phyloP scores from a whole-genome alignment of 1,140 invertebrate species.

The Metaphire vulgaris region DNA sequence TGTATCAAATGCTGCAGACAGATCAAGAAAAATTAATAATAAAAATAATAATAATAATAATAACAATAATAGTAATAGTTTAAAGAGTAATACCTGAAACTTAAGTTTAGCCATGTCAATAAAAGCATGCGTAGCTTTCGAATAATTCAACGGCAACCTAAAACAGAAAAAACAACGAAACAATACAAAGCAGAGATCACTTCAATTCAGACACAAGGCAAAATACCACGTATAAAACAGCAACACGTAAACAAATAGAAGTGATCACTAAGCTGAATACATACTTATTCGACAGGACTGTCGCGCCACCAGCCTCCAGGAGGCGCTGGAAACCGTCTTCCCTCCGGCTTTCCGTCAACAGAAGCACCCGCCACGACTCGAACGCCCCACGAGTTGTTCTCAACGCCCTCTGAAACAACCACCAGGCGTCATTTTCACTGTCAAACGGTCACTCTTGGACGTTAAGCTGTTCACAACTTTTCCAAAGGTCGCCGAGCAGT shows the following conservation, averaged over 20 bases:
- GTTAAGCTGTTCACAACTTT: too few relatives aligned
- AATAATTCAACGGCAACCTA: neutral
- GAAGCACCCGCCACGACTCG: slow-evolving; percentile 61
- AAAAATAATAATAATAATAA: too few relatives aligned
- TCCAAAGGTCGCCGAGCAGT: too few relatives aligned
- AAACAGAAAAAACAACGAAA: neutral
- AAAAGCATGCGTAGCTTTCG: neutral
- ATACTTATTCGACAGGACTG: slow-evolving; percentile 56
- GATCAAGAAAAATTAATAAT: too few relatives aligned
- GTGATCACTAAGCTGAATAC: too few relatives aligned
- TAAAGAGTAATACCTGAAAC: slow-evolving; percentile 7
- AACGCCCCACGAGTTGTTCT: slow-evolving; percentile 59
- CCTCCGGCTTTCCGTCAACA: slow-evolving; percentile 62
- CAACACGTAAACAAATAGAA: too few relatives aligned
- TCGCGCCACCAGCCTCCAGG: slow-evolving; percentile 65
- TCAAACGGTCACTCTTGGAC: too few relatives aligned
- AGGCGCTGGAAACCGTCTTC: slow-evolving; percentile 62
- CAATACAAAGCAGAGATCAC: neutral
- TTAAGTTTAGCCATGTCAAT: neutral
- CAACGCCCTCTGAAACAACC: too few relatives aligned
- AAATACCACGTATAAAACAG: too few relatives aligned
- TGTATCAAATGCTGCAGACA: too few relatives aligned
- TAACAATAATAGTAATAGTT: too few relatives aligned
- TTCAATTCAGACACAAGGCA: neutral
- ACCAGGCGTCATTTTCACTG: too few relatives aligned